Base-by-base conservation (phyloP, 2,888 invertebrate genomes). In the Agrotis exclamationis region DNA sequence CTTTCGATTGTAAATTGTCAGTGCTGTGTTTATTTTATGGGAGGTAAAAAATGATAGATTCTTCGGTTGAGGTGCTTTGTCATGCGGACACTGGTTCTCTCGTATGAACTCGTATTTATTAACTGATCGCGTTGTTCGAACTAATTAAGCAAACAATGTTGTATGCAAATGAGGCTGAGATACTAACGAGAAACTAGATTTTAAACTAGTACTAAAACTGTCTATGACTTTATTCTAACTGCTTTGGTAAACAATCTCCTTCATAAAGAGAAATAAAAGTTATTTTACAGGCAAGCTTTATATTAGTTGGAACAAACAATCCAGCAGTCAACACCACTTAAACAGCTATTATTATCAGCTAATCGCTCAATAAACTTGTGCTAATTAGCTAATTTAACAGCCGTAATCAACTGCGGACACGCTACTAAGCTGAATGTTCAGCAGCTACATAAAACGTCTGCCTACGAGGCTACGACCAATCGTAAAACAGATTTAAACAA, bases 401-500 rank as follows among this genome's bases (percentile, higher is more conserved):
- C 66, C 59, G 74, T 74, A 77, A 84, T 84, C 76, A 75, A 76
- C 75, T 75, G 57, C 74, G 60, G 77, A 69, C 76, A 83, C 77
- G 77, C 76, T 70, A 74, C 77, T 83, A 79, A 79, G 80, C 76
- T 74, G 80, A 82, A 80, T 82, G 76, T 85, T 71, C 69, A 70
- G 74, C 73, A 62, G 62, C 58, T 72, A 78, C 76, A 81, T 83
- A 79, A 82, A 87, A 56, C 74, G 50, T 70, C 68, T 74, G 73
- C 77, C 74, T 74, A 70, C 83, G 75, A 75, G 73, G 76, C 74
- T 74, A 71, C 83, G 75, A 75, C 66, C 76, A 78, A 81, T 85
- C 87, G 86, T 89, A 88, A 88, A 90, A 86, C 85, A 82, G 87
- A 85, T 87, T 90, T 90, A 90, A 89, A 89, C 91, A 89, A 90